Base-by-base conservation (phyloP, 2,113 vertebrate genomes). In the Holacanthus passer region DNA sequence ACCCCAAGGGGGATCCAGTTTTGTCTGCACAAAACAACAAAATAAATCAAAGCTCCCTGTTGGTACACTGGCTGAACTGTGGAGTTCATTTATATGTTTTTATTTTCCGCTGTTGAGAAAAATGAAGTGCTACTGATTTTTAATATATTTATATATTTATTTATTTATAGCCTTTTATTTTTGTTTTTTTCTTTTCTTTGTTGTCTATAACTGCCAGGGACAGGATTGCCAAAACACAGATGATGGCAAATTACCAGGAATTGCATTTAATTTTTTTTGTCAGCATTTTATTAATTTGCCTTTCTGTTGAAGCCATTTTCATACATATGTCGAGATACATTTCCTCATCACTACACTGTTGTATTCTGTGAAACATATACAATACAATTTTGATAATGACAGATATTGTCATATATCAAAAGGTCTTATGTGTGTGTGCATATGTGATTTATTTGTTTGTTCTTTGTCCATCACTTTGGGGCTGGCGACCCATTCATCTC, bases 241-340 rank as follows among this genome's bases (percentile, higher is more conserved):
- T 81, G 63, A 91, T 90, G 92, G 92, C 92, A 95, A 93, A 94
- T 95, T 94, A 93, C 92, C 94, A 95, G 93, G 92, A 94, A 91
- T 88, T 72, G 70, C 60, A 88, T 87, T 82, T 75, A 11, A 48
- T 63, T 79, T 75, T 76, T 66, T 84, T 83, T 73, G 68, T 85
- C 45, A 74, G 58, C 75, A 83, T 55, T 68, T 69, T 55, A 45
- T 79, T 27, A 5, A 50, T 59, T 79, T 76, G 84, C 9, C 31
- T 81, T 81, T 63, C 22, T 60, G 65, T 88, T 68, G 50, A n/a
- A 63, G n/a, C 48, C 55, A 63, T 81, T 79, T 79, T 45, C 59
- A 68, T 73, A n/a, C 31, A 81, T 56, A 7, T 69, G 32, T 72
- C 27, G 6, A 82, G 37, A 75, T 29, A 55, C 5, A 5, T 69